Conservation (phyloP, 1,140 invertebrate genomes). For the Drosophila punjabiensis region DNA sequence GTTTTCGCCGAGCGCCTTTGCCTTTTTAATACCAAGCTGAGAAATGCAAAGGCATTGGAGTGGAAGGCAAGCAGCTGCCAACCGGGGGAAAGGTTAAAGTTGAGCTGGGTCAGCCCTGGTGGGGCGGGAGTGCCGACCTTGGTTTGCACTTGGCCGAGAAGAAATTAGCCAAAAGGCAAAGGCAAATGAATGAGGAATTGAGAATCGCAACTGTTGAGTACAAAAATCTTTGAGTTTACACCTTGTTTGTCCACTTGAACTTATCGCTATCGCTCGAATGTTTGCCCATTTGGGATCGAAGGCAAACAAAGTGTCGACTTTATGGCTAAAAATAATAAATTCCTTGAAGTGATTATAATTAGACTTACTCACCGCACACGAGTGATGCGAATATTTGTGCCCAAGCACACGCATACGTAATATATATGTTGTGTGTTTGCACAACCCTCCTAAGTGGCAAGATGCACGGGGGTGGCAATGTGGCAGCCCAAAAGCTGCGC, state of each 20-base stretch:
- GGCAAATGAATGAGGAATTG: neutral
- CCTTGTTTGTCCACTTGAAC: conserved; percentile 21
- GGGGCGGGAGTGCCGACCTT: conserved; percentile 30
- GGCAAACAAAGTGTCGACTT: conserved; percentile 31
- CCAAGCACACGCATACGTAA: conserved; percentile 57
- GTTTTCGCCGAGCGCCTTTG: conserved; percentile 31
- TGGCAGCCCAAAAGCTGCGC: conserved; percentile 22
- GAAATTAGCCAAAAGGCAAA: conserved; percentile 20
- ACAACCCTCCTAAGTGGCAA: neutral
- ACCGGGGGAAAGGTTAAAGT: conserved; percentile 52
- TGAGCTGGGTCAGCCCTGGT: neutral
- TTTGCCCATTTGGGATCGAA: conserved; percentile 15
- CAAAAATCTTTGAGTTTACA: conserved; percentile 12
- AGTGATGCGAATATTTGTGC: conserved; percentile 70
- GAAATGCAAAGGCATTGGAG: conserved; percentile 56
- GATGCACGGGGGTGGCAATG: conserved; percentile 14
- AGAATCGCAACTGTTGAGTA: conserved; percentile 30
- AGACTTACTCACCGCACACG: conserved; percentile 39
- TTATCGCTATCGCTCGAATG: conserved; percentile 38
- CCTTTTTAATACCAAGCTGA: conserved; percentile 47
- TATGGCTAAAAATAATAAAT: conserved; percentile 44
- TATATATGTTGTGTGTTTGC: conserved; percentile 29
- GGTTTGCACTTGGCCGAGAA: conserved; percentile 38
- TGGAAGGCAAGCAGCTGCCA: conserved; percentile 51
- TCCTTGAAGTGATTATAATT: conserved; percentile 36